A percentile compares a stretch with the other conserved stretches of the same genome.
phyloP scores from a whole-genome alignment of 2,113 vertebrate species.

The Xenopus borealis region DNA sequence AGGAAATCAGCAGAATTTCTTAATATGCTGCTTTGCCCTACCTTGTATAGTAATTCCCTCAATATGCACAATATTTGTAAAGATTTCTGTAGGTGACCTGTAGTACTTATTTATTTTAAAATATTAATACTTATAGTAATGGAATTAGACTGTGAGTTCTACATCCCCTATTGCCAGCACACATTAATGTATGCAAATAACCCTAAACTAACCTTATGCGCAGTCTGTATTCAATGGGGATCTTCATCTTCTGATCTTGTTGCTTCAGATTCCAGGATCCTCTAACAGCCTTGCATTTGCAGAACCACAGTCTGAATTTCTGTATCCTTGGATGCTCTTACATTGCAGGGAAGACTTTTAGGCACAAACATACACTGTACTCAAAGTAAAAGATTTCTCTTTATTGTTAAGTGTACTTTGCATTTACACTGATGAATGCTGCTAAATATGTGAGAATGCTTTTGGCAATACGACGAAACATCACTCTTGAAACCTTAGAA shows the following conservation, averaged over 20 bases:
- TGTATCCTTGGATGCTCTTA: not conserved
- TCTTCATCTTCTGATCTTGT: not conserved
- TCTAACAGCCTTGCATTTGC: no score
- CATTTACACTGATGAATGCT: constrained; percentile 9
- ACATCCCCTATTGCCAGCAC: not conserved
- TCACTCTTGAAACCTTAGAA: no score
- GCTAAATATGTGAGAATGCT: not conserved
- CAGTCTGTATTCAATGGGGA: not conserved
- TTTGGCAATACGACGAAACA: not conserved
- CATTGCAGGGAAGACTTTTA: constrained; percentile 29
- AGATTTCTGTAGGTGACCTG: no score
- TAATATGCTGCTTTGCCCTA: not conserved
- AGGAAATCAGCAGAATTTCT: not conserved
- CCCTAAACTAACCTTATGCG: not conserved
- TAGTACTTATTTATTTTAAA: no score
- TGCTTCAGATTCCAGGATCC: no score
- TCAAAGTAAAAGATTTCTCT: constrained; percentile 16
- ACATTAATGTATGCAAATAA: not conserved
- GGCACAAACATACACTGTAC: not conserved
- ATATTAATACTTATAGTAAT: no score
- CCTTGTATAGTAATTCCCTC: not conserved
- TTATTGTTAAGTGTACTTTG: constrained; percentile 2
- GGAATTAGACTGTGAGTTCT: not conserved
- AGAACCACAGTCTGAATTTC: no score
- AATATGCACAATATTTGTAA: not conserved